These are phyloP conservation scores for Melanocharis versteri DNA, from an alignment of 2,113 vertebrate genomes.

Conservation along the genomic window DNA sequence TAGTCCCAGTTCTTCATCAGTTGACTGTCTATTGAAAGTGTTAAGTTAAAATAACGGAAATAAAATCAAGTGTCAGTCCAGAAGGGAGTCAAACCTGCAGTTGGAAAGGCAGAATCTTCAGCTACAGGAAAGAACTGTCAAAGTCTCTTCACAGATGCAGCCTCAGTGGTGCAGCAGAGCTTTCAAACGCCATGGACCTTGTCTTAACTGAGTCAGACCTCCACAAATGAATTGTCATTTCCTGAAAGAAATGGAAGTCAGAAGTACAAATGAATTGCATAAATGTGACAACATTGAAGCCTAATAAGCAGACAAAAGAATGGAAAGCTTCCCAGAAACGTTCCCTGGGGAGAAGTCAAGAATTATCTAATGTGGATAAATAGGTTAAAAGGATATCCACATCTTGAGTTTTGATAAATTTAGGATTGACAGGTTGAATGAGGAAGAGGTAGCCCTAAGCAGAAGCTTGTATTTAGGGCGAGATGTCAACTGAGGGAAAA, in stretches of 20 bases:
- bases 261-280: constrained; percentile 31
- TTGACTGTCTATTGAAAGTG: neutral
- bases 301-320: constrained; percentile 41
- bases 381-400: constrained; percentile 50
- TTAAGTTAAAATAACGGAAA: neutral
- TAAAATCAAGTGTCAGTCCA: neutral
- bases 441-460: constrained; percentile 69
- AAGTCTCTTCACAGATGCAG: neutral
- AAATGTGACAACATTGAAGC: constrained; percentile 57
- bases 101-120: neutral
- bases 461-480: constrained; percentile 67
- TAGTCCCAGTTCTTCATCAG: neutral
- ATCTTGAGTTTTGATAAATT: constrained; percentile 55
- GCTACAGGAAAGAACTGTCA: neutral
- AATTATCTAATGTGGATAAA: constrained; percentile 62
- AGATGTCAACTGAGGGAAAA: constrained; percentile 68
- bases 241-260: constrained; percentile 1
- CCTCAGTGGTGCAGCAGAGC: neutral
- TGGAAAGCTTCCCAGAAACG: constrained; percentile 41
- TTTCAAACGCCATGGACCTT: neutral
- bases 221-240: constrained; percentile 26
- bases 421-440: constrained; percentile 60
- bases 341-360: constrained; percentile 48
- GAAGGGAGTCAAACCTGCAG: neutral
- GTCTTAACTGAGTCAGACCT: constrained; percentile 13